Conservation (phyloP, 2,113 vertebrate species). For the Nanorana parkeri region DNA sequence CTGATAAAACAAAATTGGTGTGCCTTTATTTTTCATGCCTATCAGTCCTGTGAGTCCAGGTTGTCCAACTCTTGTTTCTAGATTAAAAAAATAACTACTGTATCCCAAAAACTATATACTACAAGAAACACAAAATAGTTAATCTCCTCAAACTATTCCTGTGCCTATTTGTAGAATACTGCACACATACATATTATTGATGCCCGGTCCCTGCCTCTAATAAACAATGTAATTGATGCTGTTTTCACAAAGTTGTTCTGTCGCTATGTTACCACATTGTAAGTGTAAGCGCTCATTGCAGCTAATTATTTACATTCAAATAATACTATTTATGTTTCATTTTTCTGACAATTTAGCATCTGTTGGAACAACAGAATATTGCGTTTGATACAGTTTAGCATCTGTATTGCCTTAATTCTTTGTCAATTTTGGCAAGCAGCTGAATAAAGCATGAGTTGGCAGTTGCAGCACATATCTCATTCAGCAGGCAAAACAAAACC, state of each 20-base stretch:
- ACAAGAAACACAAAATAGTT: too few species aligned
- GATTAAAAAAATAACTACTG: too few species aligned
- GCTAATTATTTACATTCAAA: constrained; percentile 28
- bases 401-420: constrained; percentile 31
- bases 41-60: too few species aligned
- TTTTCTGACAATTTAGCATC: constrained; percentile 41
- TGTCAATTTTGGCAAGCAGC: constrained; percentile 2
- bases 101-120: too few species aligned
- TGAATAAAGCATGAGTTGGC: constrained; percentile 24
- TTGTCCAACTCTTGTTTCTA: too few species aligned
- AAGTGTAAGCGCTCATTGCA: not conserved
- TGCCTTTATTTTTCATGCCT: too few species aligned
- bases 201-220: not conserved
- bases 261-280: not conserved
- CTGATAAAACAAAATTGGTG: too few species aligned
- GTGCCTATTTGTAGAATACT: not conserved
- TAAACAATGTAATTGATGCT: not conserved
- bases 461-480: not conserved
- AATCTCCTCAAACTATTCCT: not conserved
- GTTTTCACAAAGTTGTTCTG: not conserved
- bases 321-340: constrained; percentile 22
- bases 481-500: not conserved
- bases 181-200: not conserved
- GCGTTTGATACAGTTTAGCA: constrained; percentile 31
- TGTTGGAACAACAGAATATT: constrained; percentile 33